These are phyloP conservation scores for Manis pentadactyla DNA, from an alignment of 2,797 vertebrate species.

Conservation along the genomic window DNA sequence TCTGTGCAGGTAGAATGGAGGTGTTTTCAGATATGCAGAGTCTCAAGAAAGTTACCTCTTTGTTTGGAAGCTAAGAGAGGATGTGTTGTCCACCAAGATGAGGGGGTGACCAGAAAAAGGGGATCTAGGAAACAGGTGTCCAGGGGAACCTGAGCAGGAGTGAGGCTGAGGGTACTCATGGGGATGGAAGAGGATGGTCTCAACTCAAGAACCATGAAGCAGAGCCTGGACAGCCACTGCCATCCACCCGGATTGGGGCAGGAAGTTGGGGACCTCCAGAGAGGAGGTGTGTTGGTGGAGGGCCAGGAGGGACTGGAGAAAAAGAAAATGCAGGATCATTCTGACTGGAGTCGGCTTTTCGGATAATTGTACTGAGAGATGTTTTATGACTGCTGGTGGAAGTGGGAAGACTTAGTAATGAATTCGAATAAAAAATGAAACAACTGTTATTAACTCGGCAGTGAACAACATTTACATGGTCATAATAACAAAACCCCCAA, in stretches of 20 bases:
- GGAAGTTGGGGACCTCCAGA: background rate
- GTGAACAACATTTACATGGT: background rate
- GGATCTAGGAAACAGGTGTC: background rate
- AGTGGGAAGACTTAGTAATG: constrained; percentile 37
- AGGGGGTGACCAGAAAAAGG: background rate
- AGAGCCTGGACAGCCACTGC: background rate
- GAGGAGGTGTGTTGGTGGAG: background rate
- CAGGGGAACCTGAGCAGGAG: background rate
- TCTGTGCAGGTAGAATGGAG: background rate
- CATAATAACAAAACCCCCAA: background rate
- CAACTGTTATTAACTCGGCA: constrained; percentile 13
- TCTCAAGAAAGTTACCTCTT: background rate
- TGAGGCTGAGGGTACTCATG: background rate
- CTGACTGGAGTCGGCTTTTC: background rate
- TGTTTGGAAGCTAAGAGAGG: background rate
- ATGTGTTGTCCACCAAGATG: background rate
- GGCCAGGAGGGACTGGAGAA: accelerated
- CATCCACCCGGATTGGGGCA: background rate
- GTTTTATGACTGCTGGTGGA: background rate
- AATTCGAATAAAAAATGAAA: constrained; percentile 47
- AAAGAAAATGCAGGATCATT: constrained; percentile 1
- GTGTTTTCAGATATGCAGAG: background rate
- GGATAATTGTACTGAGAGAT: background rate
- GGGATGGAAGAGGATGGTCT: background rate
- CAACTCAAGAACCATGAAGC: background rate